A percentile compares a stretch with the other conserved stretches of the same genome.
These are phyloP conservation scores for Eurypyga helias DNA, from an alignment of 2,113 vertebrate species.

Conservation along the genomic window DNA sequence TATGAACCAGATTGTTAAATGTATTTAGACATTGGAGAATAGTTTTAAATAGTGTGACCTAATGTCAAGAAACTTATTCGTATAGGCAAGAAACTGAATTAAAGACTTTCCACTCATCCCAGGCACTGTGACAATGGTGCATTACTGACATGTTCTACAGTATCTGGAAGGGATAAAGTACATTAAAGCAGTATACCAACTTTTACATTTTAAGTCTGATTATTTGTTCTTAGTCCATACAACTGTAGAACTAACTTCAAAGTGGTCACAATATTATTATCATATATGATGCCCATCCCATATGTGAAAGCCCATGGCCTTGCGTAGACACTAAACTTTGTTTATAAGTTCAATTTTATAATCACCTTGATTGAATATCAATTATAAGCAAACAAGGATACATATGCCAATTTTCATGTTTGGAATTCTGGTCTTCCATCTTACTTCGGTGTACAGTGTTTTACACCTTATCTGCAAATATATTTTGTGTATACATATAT, in stretches of 20 bases:
- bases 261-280: neutral
- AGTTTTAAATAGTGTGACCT: neutral
- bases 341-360: neutral
- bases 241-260: neutral
- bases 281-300: neutral
- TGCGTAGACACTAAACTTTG: neutral
- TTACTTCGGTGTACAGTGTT: neutral
- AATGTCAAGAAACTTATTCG: neutral
- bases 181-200: neutral
- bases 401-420: neutral
- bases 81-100: neutral
- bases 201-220: neutral
- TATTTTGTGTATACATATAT: neutral
- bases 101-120: neutral
- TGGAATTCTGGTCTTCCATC: neutral
- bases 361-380: neutral
- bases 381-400: neutral
- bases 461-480: neutral
- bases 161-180: neutral
- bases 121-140: neutral
- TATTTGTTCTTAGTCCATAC: neutral
- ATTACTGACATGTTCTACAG: neutral
- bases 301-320: neutral
- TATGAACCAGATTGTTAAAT: neutral
- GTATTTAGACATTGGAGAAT: neutral